These are phyloP conservation scores for Drosophila mercatorum DNA, from an alignment of 2,888 invertebrate genomes.

Conservation along the genomic window DNA sequence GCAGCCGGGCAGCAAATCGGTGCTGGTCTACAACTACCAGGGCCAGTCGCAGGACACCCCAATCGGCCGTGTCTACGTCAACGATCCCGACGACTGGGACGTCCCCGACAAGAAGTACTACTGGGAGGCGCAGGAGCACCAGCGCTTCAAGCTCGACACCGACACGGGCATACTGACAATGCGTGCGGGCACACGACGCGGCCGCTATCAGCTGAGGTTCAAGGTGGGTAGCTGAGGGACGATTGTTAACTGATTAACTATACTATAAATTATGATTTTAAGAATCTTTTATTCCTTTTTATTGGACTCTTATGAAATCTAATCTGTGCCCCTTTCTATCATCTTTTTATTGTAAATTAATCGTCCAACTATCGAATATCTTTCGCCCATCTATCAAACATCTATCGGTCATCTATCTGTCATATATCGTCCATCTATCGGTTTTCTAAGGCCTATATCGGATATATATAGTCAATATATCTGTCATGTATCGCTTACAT, in stretches of 20 bases:
- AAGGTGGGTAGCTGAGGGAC: constrained; percentile 83
- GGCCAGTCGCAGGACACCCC: constrained; percentile 94
- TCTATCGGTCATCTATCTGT: too few relatives aligned
- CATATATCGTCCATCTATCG: too few relatives aligned
- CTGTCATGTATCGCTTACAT: too few relatives aligned
- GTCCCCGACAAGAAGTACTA: constrained; percentile 98
- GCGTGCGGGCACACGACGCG: constrained; percentile 95
- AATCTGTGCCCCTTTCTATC: too few relatives aligned
- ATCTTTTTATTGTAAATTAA: too few relatives aligned
- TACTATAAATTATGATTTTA: too few relatives aligned
- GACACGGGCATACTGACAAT: constrained; percentile 97
- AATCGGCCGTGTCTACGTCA: constrained; percentile 97
- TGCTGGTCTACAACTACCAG: constrained; percentile 98
- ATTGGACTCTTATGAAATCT: too few relatives aligned
- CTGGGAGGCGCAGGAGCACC: constrained; percentile 94
- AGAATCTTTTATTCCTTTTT: too few relatives aligned
- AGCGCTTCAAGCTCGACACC: constrained; percentile 94
- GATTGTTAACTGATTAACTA: not conserved
- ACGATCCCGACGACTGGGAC: constrained; percentile 99
- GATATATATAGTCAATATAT: too few relatives aligned
- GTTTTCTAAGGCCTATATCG: too few relatives aligned
- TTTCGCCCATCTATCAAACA: too few relatives aligned
- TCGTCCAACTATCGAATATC: too few relatives aligned
- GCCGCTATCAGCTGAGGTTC: constrained; percentile 91
- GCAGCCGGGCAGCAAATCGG: constrained; percentile 98